Evolutionary conservation across 2,888 invertebrate genomes (phyloP).

Genomic region (Patella pellucida): DNA sequence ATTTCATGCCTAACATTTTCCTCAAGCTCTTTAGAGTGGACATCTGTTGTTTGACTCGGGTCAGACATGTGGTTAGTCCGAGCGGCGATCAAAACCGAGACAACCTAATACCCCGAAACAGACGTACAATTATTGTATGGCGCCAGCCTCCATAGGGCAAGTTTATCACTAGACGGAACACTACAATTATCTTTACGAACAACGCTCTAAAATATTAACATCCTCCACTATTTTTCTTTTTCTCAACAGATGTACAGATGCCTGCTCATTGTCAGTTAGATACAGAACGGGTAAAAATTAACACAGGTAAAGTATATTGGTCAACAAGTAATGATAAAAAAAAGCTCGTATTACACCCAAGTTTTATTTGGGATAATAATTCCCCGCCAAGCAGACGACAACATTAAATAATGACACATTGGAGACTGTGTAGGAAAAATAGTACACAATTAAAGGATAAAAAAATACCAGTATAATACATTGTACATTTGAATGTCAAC

Average conservation of each 20-base stretch:
- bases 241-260: slow-evolving; percentile 7
- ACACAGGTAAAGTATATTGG: slow-evolving; percentile 6
- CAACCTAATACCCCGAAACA: slow-evolving; percentile 1
- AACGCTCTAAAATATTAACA: slow-evolving; percentile 2
- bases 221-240: neutral
- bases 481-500: too few species aligned
- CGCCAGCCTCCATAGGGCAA: slow-evolving; percentile 11
- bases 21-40: neutral
- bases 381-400: too few species aligned
- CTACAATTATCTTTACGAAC: slow-evolving; percentile 8
- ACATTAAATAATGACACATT: too few species aligned
- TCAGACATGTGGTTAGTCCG: slow-evolving; percentile 9
- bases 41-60: neutral
- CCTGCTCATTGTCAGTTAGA: slow-evolving; percentile 9
- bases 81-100: slow-evolving; percentile 7
- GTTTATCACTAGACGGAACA: slow-evolving; percentile 11
- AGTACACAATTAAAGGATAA: too few species aligned
- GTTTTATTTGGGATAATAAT: neutral
- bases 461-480: too few species aligned
- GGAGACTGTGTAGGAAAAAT: too few species aligned
- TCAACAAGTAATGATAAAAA: neutral
- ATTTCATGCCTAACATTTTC: neutral
- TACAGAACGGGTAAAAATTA: slow-evolving; percentile 12
- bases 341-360: neutral
- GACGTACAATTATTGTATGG: slow-evolving; percentile 7